Base-by-base conservation (phyloP, 1,140 invertebrate genomes). In the Idris sp. region DNA sequence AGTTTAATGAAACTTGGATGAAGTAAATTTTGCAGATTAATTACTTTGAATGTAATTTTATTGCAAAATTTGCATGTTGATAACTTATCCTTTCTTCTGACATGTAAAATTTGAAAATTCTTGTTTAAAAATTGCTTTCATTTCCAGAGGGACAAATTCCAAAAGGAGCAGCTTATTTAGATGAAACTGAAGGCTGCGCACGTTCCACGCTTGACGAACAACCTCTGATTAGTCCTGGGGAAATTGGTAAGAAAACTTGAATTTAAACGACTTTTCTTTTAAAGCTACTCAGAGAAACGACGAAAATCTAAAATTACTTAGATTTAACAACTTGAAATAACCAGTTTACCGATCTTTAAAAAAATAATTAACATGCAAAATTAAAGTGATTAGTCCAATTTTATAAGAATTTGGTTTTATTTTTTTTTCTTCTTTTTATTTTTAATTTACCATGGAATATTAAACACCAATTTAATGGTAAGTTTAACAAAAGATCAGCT, bases 101-200 rank as follows among this genome's bases (percentile, higher is more conserved):
- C n/a, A n/a, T n/a, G n/a, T n/a, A n/a, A n/a, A n/a, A n/a, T n/a
- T n/a, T n/a, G n/a, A n/a, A n/a, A n/a, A n/a, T n/a, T n/a, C n/a
- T n/a, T n/a, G n/a, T 25, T 18, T 38, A 18, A 18, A 7, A 53
- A 43, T 41, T 16, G 10, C 11, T 41, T 25, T 14, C 26, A 7
- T 28, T 91, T 91, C 9, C 88, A 96, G 94, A 96, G 82, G 94
- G 94, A 18, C 93, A 95, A 71, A 88, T 96, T 56, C 92, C 94
- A 1, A 93, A 92, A 82, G 93, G 93, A 36, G 91, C 92, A 2
- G 89, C 88, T 36, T 94, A 95, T 81, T 87, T 95, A 22, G 91
- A 93, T 25, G 90, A 91, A 64, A 89, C 88, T 65, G 89, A 88
- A 75, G 80, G 79, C 36, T 83, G 86, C 54, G 87, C 84, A 15